phyloP scores from a whole-genome alignment of 2,113 vertebrate genomes.

The Typhlomys cinereus region DNA sequence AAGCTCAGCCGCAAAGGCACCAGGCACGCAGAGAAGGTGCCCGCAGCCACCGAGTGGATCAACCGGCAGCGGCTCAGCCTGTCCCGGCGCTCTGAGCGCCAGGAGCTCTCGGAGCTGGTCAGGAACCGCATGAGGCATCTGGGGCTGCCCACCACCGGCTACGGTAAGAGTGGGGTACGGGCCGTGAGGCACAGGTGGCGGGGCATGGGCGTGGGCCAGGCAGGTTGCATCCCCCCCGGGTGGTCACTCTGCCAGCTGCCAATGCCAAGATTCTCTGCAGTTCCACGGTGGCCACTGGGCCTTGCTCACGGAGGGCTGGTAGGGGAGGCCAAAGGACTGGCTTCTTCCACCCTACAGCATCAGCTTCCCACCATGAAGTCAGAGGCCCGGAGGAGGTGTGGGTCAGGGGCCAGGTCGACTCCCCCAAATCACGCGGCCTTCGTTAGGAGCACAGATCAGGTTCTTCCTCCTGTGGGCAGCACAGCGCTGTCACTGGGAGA shows the following conservation, averaged over 20 bases:
- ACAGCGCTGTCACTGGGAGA: not conserved
- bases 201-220: not conserved
- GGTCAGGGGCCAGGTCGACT: not conserved
- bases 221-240: slow-evolving; percentile 29
- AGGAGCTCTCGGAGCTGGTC: slow-evolving; percentile 97
- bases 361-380: not conserved
- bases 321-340: slow-evolving; percentile 86
- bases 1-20: slow-evolving; percentile 91
- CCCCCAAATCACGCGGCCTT: not conserved
- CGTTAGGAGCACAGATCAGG: not conserved
- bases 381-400: not conserved
- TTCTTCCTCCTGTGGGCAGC: not conserved
- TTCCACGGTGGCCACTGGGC: not conserved
- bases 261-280: not conserved
- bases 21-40: slow-evolving; percentile 86
- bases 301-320: slow-evolving; percentile 74
- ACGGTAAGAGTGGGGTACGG: slow-evolving; percentile 88
- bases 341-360: not conserved
- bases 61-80: slow-evolving; percentile 93
- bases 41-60: slow-evolving; percentile 86
- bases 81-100: slow-evolving; percentile 93
- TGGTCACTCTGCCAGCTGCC: not conserved
- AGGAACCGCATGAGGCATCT: slow-evolving; percentile 99
- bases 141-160: slow-evolving; percentile 96
- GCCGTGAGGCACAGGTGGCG: not conserved